Conservation (phyloP, 2,113 vertebrate species). For the Epinephelus moara region DNA sequence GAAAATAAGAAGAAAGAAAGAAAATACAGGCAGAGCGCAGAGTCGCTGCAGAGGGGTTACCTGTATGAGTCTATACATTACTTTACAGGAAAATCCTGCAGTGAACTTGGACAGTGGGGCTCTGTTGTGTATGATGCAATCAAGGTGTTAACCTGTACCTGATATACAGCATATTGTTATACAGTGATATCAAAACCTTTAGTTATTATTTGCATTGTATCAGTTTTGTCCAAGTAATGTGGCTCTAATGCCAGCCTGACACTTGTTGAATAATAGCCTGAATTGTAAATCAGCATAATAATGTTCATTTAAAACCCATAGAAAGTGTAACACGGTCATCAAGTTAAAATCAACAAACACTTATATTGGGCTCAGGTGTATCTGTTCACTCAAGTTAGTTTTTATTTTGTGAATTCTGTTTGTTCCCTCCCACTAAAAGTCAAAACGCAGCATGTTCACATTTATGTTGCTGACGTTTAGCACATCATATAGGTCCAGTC, state of each 20-base stretch:
- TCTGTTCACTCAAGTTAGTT: not conserved
- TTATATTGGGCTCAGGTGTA: not conserved
- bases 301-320: no score
- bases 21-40: no score
- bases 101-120: not conserved
- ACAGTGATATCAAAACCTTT: not conserved
- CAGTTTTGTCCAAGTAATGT: not conserved
- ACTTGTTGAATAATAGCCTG: not conserved
- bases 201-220: not conserved
- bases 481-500: conserved; percentile 2
- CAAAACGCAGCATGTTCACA: not conserved
- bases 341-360: no score
- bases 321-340: no score
- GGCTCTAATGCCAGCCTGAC: not conserved
- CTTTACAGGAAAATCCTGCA: no score
- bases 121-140: not conserved
- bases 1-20: no score
- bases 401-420: not conserved
- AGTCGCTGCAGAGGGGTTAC: no score
- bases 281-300: not conserved
- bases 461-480: not conserved
- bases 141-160: not conserved
- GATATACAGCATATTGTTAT: not conserved
- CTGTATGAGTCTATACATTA: no score
- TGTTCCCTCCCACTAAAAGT: not conserved